phyloP scores from a whole-genome alignment of 2,113 vertebrate species.

The Eclectus roratus region DNA sequence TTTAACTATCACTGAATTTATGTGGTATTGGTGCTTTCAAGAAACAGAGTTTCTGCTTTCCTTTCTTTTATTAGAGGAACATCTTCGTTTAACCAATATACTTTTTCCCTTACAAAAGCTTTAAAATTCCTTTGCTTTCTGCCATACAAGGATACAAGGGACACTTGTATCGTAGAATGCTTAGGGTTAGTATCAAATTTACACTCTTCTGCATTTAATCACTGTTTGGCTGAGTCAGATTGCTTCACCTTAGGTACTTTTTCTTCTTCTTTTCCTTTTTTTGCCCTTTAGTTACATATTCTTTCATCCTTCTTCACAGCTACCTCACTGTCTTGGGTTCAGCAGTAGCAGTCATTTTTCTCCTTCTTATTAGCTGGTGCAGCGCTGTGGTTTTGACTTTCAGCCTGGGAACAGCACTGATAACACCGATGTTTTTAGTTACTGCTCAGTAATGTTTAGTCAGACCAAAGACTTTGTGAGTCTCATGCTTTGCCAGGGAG shows the following conservation, averaged over 20 bases:
- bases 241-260: not conserved
- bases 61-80: not conserved
- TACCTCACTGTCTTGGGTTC: no score
- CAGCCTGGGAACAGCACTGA: no score
- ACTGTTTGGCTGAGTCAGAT: not conserved
- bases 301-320: not conserved
- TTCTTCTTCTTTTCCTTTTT: not conserved
- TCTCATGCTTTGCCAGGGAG: no score
- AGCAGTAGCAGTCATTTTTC: no score
- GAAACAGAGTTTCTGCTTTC: not conserved
- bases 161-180: not conserved
- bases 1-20: not conserved
- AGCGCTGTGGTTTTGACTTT: no score
- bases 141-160: no score
- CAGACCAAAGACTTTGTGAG: no score
- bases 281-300: not conserved
- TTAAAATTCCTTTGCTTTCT: not conserved
- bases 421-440: no score
- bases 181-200: not conserved
- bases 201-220: not conserved
- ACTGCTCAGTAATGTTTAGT: no score
- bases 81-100: not conserved
- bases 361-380: no score
- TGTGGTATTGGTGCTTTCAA: not conserved
- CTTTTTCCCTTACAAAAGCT: not conserved